Evolutionary conservation across 30 jellyfish, hydroid and myxozoan species (phyloP).

Genomic region (Phacellophora camtschatica): DNA sequence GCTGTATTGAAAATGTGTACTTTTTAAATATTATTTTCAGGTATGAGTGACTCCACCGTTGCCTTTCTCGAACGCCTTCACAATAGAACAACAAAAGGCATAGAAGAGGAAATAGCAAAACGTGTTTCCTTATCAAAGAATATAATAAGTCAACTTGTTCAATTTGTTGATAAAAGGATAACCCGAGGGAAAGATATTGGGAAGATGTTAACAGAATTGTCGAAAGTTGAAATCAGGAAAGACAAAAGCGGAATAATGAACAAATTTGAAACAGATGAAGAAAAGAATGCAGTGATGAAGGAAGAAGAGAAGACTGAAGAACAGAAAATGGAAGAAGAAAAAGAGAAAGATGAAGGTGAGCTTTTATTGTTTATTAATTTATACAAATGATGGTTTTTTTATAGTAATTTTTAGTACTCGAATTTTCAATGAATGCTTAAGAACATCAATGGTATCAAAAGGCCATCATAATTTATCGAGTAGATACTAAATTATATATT

Average conservation of each 20-base stretch:
- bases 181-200: conserved; percentile 65
- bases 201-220: conserved; percentile 57
- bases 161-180: conserved; percentile 58
- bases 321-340: conserved; percentile 22
- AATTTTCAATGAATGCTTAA: too few relatives aligned
- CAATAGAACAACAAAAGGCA: conserved; percentile 94
- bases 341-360: conserved; percentile 46
- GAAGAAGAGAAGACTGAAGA: conserved; percentile 38
- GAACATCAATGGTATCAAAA: too few relatives aligned
- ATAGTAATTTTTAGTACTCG: too few relatives aligned
- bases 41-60: conserved; percentile 81
- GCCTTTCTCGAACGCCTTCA: conserved; percentile 93
- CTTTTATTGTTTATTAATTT: too few relatives aligned
- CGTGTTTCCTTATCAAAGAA: conserved; percentile 70
- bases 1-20: too few relatives aligned
- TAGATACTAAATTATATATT: too few relatives aligned
- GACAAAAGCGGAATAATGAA: background rate
- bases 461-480: too few relatives aligned
- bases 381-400: too few relatives aligned
- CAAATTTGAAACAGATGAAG: background rate
- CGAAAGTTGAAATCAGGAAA: background rate
- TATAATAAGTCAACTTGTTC: conserved; percentile 63
- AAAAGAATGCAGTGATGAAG: background rate
- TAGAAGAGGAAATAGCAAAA: conserved; percentile 81
- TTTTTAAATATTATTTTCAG: too few relatives aligned